Percentiles rank a stretch among this genome's conserved stretches.
These are phyloP conservation scores for Agrochola lychnidis DNA, from an alignment of 2,888 invertebrate genomes.

Conservation along the genomic window DNA sequence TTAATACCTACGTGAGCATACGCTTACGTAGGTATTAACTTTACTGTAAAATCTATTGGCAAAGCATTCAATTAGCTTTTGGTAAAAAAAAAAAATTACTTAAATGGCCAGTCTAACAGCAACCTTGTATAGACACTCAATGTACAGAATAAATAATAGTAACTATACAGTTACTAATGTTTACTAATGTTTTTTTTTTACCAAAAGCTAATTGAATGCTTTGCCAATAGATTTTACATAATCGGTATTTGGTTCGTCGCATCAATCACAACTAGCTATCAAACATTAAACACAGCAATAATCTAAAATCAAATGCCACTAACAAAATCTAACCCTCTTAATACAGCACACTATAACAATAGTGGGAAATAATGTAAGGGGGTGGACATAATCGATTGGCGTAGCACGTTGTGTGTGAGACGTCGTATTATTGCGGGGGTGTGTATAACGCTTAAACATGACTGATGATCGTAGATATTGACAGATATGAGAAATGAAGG, in stretches of 20 bases:
- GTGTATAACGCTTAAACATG: conserved; percentile 53
- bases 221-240: too few relatives aligned
- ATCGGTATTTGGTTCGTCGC: background rate
- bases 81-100: too few relatives aligned
- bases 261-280: background rate
- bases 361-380: conserved; percentile 37
- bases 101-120: too few relatives aligned
- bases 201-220: too few relatives aligned
- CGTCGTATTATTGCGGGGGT: conserved; percentile 59
- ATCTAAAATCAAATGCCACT: conserved; percentile 37
- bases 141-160: too few relatives aligned
- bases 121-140: too few relatives aligned
- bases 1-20: background rate
- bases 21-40: too few relatives aligned
- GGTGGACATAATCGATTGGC: conserved; percentile 49
- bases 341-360: conserved; percentile 17
- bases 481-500: conserved; percentile 35
- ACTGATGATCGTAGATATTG: conserved; percentile 46
- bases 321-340: conserved; percentile 23
- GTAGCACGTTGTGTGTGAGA: conserved; percentile 30
- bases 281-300: conserved; percentile 8
- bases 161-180: too few relatives aligned
- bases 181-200: too few relatives aligned
- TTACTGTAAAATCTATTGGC: too few relatives aligned
- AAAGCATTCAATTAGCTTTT: too few relatives aligned